Conservation (phyloP, 2,113 vertebrate genomes). For the Anoura caudifer region DNA sequence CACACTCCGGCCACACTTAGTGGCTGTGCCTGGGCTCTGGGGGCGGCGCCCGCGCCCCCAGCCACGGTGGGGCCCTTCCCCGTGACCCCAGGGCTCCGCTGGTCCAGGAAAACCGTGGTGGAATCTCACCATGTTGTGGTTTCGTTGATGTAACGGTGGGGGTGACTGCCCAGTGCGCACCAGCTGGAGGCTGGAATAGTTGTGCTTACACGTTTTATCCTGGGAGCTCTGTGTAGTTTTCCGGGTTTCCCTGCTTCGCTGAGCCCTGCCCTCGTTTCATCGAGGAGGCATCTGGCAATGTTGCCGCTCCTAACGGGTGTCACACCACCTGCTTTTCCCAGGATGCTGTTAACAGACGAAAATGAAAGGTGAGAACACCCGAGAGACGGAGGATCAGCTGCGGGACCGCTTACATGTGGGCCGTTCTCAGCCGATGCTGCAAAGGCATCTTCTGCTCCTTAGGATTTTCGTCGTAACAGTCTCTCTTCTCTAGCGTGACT, state of each 20-base stretch:
- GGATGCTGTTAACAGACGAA: too few relatives aligned
- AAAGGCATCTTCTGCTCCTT: too few relatives aligned
- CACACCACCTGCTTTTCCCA: not conserved
- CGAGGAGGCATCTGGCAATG: too few relatives aligned
- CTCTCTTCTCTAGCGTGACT: too few relatives aligned
- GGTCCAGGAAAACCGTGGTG: not conserved
- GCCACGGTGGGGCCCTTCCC: too few relatives aligned
- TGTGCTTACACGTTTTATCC: too few relatives aligned
- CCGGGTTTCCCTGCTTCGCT: not conserved
- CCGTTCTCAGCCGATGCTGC: too few relatives aligned
- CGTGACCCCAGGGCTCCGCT: not conserved
- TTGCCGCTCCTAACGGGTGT: not conserved
- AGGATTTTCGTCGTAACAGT: too few relatives aligned
- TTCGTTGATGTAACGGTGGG: not conserved
- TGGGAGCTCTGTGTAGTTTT: not conserved
- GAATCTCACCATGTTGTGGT: not conserved
- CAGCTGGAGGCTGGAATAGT: not conserved
- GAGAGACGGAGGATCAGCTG: not conserved
- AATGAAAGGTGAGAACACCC: not conserved
- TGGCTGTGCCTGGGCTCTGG: too few relatives aligned
- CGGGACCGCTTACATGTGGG: too few relatives aligned
- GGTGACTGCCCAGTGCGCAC: too few relatives aligned
- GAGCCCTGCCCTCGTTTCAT: not conserved
- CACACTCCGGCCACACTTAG: too few relatives aligned
- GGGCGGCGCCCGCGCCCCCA: accelerated